These are phyloP conservation scores for Diachasma alloeum DNA, from an alignment of 1,140 invertebrate species.

Conservation along the genomic window DNA sequence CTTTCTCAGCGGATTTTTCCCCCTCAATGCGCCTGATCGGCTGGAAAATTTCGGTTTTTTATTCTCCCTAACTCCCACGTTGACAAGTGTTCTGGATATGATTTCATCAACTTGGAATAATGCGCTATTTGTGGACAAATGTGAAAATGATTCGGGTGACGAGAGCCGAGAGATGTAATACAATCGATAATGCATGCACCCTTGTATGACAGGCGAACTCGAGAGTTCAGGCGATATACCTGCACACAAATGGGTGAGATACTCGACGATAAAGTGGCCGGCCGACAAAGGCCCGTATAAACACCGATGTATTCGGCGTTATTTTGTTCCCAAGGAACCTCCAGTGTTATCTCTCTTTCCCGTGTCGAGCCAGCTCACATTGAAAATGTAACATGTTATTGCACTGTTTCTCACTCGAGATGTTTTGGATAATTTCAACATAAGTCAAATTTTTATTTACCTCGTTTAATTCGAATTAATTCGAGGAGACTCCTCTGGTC, in stretches of 20 bases:
- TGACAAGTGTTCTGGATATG: constrained; percentile 51
- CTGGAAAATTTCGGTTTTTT: constrained; percentile 54
- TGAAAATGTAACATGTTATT: neutral
- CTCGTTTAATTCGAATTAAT: constrained; percentile 15
- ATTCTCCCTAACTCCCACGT: constrained; percentile 48
- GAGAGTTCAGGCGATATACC: neutral
- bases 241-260: constrained; percentile 15
- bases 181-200: neutral
- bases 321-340: constrained; percentile 62
- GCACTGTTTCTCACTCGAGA: neutral
- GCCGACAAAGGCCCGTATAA: constrained; percentile 57
- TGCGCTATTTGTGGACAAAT: neutral
- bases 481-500: neutral
- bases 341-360: neutral
- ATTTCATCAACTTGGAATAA: constrained; percentile 30
- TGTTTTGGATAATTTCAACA: neutral
- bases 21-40: constrained; percentile 32
- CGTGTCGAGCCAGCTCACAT: neutral
- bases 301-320: constrained; percentile 52
- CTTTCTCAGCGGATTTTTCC: neutral
- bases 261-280: constrained; percentile 19
- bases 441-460: constrained; percentile 8
- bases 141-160: neutral
- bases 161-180: neutral
- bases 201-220: no score